Base-by-base conservation (phyloP, 2,113 vertebrate species). In the Tichodroma muraria region DNA sequence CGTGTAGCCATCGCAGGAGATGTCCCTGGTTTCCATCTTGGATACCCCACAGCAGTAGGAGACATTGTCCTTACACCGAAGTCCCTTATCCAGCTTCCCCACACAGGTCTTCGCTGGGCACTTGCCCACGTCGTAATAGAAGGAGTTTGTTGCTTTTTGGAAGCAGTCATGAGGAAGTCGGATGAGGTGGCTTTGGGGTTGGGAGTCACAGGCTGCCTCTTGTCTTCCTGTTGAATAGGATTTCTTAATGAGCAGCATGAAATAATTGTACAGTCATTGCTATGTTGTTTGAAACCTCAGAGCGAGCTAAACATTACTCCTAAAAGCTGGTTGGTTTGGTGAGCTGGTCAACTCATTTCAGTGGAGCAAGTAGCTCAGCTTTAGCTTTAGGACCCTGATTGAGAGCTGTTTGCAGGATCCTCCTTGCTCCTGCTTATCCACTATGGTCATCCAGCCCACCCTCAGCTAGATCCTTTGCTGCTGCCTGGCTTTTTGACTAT, bases 121-220 rank as follows among this genome's bases (percentile, higher is more conserved):
- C 64, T 96, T 99, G 68, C 99, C 99, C 81, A 99, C 98, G 0
- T 99, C 97, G 0, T 99, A 99, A 96, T 99, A 99, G 85, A 98
- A 98, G 5, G 99, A 99, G 89, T 98, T 96, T 15, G 98, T 99
- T 88, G 96, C 92, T 72, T 98, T 99, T 97, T 99, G 99, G 95
- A 98, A 98, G 95, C 99, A 99, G 93, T 99, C 99, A 0, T 98
- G 98, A 63, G 99, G 99, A 85, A 99, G 98, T 57, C 88, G 98
- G 73, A 99, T 99, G 80, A 98, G 98, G 93, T 99, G 97, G 77
- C 98, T 98, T 92, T 99, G 98, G 22, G 99, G 99, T 5, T 61
- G 96, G 15, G 98, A 98, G 66, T 98, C 95, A 89, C 99, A 99
- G 28, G 99, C 97, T 85, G 96, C 91, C 77, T 98, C 98, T 71